These are phyloP conservation scores for Drosophila niveifrons DNA, from an alignment of 2,888 invertebrate genomes.

Conservation along the genomic window DNA sequence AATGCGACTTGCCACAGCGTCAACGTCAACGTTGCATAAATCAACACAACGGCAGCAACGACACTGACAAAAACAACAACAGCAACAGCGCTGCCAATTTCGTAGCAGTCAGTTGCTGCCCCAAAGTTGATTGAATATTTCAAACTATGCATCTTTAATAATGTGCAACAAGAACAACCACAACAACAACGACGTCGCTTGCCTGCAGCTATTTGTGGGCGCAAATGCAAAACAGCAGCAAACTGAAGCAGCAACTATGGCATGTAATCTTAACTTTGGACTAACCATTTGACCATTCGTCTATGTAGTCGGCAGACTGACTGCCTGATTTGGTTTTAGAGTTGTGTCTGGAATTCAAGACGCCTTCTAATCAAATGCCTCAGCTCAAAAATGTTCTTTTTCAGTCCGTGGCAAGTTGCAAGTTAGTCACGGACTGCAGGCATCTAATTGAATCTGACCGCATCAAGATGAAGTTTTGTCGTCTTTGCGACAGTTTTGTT, in stretches of 20 bases:
- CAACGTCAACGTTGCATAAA: slow-evolving; percentile 67
- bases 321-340: slow-evolving; percentile 5
- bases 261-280: slow-evolving; percentile 25
- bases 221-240: slow-evolving; percentile 53
- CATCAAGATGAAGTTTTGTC: slow-evolving; percentile 68
- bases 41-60: slow-evolving; percentile 47
- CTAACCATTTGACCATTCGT: slow-evolving; percentile 22
- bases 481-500: slow-evolving; percentile 76
- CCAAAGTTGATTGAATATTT: slow-evolving; percentile 78
- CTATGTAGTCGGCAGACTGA: slow-evolving; percentile 40
- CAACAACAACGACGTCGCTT: slow-evolving; percentile 10
- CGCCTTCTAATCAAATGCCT: slow-evolving; percentile 29
- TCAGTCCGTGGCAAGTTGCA: slow-evolving; percentile 19
- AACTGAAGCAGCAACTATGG: slow-evolving; percentile 10
- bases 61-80: background rate
- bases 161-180: slow-evolving; percentile 64
- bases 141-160: slow-evolving; percentile 79
- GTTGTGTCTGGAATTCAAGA: slow-evolving; percentile 29
- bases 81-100: slow-evolving; percentile 48
- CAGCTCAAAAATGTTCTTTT: slow-evolving; percentile 18
- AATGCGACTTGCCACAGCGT: slow-evolving; percentile 72
- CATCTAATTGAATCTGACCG: slow-evolving; percentile 79
- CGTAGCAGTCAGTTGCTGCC: slow-evolving; percentile 34
- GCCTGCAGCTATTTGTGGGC: slow-evolving; percentile 73
- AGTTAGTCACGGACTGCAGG: slow-evolving; percentile 26